A percentile compares a stretch with the other conserved stretches of the same genome.
These are phyloP conservation scores for Dryomyza anilis DNA, from an alignment of 2,888 invertebrate genomes.

Conservation along the genomic window DNA sequence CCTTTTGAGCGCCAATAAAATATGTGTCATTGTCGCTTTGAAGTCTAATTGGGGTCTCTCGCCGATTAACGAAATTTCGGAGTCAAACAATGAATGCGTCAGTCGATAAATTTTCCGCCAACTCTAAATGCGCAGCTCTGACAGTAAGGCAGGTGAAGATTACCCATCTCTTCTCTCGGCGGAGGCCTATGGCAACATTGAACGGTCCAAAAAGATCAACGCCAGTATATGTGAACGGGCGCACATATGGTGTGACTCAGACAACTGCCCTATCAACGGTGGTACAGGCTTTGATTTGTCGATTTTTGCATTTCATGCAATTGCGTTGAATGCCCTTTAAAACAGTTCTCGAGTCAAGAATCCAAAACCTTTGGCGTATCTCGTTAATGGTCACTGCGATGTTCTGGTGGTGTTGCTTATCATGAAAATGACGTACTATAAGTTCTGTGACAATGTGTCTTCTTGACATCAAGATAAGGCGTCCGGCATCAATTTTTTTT, in stretches of 20 bases:
- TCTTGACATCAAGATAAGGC: conserved; percentile 28
- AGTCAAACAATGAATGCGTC: conserved; percentile 26
- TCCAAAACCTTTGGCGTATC: conserved; percentile 28
- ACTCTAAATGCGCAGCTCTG: conserved; percentile 22
- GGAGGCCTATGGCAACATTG: conserved; percentile 36
- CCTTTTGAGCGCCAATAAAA: conserved; percentile 23
- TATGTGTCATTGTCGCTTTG: no score
- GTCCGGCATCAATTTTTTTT: conserved; percentile 20
- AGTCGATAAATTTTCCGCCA: conserved; percentile 24
- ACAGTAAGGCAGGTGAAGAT: conserved; percentile 26
- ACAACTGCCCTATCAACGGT: conserved; percentile 29
- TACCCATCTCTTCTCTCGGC: conserved; percentile 31
- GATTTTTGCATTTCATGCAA: conserved; percentile 14
- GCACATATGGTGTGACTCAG: conserved; percentile 28
- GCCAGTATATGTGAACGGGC: conserved; percentile 29
- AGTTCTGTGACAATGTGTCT: conserved; percentile 23
- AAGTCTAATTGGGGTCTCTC: no score
- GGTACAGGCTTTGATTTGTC: conserved; percentile 14
- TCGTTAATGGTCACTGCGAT: conserved; percentile 20
- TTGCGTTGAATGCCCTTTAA: conserved; percentile 1
- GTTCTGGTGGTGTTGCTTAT: conserved; percentile 26
- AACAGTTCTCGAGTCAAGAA: conserved; percentile 17
- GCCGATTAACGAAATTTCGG: conserved; percentile 24
- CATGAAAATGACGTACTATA: conserved; percentile 22
- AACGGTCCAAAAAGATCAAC: conserved; percentile 26